Evolutionary conservation across 2,113 vertebrate genomes (phyloP).

Genomic region (Polypterus senegalus): DNA sequence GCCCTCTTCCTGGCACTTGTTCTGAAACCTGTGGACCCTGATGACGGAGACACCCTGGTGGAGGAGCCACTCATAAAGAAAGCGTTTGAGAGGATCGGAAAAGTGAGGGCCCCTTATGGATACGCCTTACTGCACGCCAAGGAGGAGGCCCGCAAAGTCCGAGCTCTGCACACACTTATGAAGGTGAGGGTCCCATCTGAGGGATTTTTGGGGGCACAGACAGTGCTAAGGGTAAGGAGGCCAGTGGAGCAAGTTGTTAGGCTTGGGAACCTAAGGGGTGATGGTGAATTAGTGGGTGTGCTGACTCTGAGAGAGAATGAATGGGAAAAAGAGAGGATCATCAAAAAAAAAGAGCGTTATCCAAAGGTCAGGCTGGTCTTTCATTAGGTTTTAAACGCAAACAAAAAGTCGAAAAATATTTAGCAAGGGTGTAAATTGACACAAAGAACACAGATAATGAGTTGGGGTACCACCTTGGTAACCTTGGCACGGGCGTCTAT

Average conservation of each 20-base stretch:
- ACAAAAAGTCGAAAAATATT: too few species aligned
- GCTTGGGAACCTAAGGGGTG: neutral
- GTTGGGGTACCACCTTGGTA: too few species aligned
- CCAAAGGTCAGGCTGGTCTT: too few species aligned
- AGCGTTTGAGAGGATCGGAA: slow-evolving; percentile 23
- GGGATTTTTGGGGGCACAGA: neutral
- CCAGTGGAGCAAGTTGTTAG: neutral
- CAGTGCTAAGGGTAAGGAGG: too few species aligned
- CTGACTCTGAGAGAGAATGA: neutral
- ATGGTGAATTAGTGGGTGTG: too few species aligned
- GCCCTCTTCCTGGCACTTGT: slow-evolving; percentile 38
- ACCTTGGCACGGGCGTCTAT: too few species aligned
- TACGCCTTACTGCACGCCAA: slow-evolving; percentile 58
- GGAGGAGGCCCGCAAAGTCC: slow-evolving; percentile 53
- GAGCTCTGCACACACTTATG: slow-evolving; percentile 42
- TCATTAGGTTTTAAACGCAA: too few species aligned
- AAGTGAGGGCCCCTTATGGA: slow-evolving; percentile 48
- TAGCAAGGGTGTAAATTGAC: too few species aligned
- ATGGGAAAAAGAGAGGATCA: neutral
- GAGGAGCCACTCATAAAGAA: slow-evolving; percentile 40
- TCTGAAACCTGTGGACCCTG: slow-evolving; percentile 51
- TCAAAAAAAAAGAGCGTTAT: too few species aligned
- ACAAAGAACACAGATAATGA: too few species aligned
- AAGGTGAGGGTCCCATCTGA: slow-evolving; percentile 28
- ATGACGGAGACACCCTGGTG: slow-evolving; percentile 47